phyloP scores from a whole-genome alignment of 2,797 vertebrate genomes.

The Urocyon cinereoargenteus region DNA sequence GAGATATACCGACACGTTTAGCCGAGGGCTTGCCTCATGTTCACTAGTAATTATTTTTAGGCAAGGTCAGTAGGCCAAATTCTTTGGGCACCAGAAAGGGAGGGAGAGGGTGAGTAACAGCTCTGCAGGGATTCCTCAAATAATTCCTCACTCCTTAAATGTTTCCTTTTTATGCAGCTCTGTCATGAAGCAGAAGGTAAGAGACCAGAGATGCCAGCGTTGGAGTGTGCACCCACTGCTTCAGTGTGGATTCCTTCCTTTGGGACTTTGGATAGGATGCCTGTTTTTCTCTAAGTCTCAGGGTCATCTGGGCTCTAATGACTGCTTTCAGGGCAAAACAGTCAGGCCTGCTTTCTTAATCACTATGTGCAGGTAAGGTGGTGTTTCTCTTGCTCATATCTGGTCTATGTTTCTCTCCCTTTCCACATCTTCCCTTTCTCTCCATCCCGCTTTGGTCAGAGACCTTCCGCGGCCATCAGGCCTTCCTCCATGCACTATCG shows the following conservation, averaged over 20 bases:
- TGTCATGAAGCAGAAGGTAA: not conserved
- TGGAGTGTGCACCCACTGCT: not conserved
- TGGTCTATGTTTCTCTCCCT: not conserved
- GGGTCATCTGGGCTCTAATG: not conserved
- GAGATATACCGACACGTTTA: not conserved
- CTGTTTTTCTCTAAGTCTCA: not conserved
- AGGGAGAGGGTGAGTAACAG: not conserved
- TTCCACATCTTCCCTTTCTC: not conserved
- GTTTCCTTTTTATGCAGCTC: not conserved
- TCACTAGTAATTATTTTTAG: constrained; percentile 3
- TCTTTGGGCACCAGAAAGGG: not conserved
- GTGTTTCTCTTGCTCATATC: not conserved
- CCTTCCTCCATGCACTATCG: not conserved
- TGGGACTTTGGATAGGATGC: not conserved
- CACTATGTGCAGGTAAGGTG: not conserved
- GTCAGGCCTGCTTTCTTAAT: not conserved
- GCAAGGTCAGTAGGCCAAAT: not conserved
- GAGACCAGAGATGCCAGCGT: not conserved
- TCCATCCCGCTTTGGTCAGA: not conserved
- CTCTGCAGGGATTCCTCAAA: not conserved
- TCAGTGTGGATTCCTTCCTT: not conserved
- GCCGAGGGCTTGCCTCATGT: not conserved
- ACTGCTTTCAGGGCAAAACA: not conserved
- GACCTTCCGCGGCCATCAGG: not conserved
- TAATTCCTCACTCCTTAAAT: not conserved